Evolutionary conservation across 2,797 vertebrate species (phyloP), one percentile per base, ranked within the genome.

Genomic region (Galaxias olidus): DNA sequence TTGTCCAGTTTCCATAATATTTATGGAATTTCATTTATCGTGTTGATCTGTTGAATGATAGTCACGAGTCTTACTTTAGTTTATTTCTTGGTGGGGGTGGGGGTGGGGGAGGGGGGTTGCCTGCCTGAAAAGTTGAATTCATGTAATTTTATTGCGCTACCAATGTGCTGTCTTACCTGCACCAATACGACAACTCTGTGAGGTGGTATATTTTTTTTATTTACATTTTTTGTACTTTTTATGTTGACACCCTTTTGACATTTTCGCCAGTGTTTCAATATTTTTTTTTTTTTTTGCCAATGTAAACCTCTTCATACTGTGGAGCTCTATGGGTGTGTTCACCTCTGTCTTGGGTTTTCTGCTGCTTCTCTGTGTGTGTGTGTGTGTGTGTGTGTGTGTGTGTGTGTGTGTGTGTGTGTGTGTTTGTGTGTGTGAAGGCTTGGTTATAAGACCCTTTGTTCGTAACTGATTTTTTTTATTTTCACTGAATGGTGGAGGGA

Each of bases 151-250:
- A 59, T 90, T 86, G 74, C 76, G 79, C 86, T 80, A 72, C 76
- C 84, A 87, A 86, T 88, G 83, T 89, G 80, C 84, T 69, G 76
- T 83, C 63, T 81, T 92, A 94, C 91, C 92, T 92, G 92, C 93
- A 92, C 84, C 81, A 81, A 92, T 93, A 91, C 92, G 92, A 93
- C 93, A 93, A 95, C 93, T 94, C 91, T 94, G 94, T 93, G 93
- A 95, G 94, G 94, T 93, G 95, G 93, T 94, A 92, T 96, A 94
- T 96, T 97, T 96, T 95, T 92, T 87, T 93, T 94, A 93, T 94
- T 90, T 94, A 93, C 89, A 91, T 94, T 91, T 93, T 94, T 95
- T 95, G 90, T 94, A 94, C 86, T 95, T 94, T 94, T 95, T 92
- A 76, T 30, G 75, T 84, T 86, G 93, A 89, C 90, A 87, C 88